Conservation (phyloP, 2,888 invertebrate genomes). For the Brachycybe producta region DNA sequence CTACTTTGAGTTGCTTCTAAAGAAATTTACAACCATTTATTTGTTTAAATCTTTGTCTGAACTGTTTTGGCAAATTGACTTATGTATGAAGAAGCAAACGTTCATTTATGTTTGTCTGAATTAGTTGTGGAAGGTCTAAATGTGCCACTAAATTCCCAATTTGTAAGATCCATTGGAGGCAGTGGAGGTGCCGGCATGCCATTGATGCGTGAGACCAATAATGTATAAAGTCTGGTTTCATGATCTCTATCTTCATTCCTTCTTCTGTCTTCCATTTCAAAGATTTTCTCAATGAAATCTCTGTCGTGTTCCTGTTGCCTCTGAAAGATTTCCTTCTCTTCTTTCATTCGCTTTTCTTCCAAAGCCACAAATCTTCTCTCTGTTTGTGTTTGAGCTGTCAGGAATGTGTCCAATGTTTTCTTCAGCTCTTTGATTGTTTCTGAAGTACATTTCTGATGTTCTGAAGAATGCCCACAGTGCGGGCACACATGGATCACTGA, state of each 20-base stretch:
- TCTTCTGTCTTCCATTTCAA: constrained; percentile 4
- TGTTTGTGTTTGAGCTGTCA: not conserved
- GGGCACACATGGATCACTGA: no score
- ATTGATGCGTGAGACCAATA: not conserved
- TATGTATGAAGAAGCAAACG: no score
- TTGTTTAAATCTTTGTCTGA: no score
- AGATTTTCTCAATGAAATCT: constrained; percentile 4
- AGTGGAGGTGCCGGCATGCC: not conserved
- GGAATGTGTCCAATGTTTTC: not conserved
- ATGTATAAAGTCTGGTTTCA: not conserved
- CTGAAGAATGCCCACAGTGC: no score
- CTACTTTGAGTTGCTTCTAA: no score
- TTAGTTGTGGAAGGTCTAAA: not conserved
- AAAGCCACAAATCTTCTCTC: constrained; percentile 6
- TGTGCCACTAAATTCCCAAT: constrained; percentile 2
- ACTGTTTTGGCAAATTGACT: no score
- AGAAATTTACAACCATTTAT: no score
- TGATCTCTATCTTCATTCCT: constrained; percentile 8
- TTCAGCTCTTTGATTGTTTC: no score
- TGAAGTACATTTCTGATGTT: no score
- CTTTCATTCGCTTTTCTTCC: constrained; percentile 3
- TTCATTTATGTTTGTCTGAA: not conserved
- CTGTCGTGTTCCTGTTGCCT: not conserved
- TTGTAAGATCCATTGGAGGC: not conserved
- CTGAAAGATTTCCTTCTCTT: not conserved